Percentiles rank a stretch among this genome's conserved stretches.
phyloP scores from a whole-genome alignment of 2,797 vertebrate genomes.

The Galaxias olidus region DNA sequence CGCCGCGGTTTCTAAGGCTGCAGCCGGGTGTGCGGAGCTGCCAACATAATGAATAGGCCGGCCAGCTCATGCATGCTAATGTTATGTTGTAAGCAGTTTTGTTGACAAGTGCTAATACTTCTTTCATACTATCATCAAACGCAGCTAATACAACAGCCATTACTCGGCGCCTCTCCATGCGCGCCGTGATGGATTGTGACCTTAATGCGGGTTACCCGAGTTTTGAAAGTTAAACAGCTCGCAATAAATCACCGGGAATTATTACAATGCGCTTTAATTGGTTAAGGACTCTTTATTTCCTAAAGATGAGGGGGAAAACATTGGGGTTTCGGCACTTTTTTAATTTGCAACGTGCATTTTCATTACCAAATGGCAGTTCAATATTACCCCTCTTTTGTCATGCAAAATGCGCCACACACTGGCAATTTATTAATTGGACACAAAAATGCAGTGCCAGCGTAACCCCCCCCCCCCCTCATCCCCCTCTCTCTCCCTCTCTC shows the following conservation, averaged over 20 bases:
- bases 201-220: conserved; percentile 99
- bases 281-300: conserved; percentile 99
- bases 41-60: conserved; percentile 99
- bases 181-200: conserved; percentile 99
- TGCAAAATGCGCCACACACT: conserved; percentile 97
- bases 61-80: conserved; percentile 99
- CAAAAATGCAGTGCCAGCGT: conserved; percentile 95
- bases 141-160: conserved; percentile 99
- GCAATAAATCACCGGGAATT: conserved; percentile 99
- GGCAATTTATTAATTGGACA: conserved; percentile 99
- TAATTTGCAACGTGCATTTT: conserved; percentile 99
- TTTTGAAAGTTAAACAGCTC: conserved; percentile 99
- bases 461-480: conserved; percentile 89
- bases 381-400: conserved; percentile 99
- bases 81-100: conserved; percentile 99
- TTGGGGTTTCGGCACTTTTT: conserved; percentile 97
- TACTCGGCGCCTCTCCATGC: conserved; percentile 95
- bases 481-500: conserved; percentile 51
- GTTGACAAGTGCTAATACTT: conserved; percentile 99
- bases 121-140: conserved; percentile 99
- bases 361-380: conserved; percentile 99
- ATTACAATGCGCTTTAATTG: conserved; percentile 99
- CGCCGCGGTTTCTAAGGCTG: conserved; percentile 97
- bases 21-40: conserved; percentile 95
- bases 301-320: conserved; percentile 84